phyloP scores from a whole-genome alignment of 1,140 invertebrate species.

The Platorchestia sp. region DNA sequence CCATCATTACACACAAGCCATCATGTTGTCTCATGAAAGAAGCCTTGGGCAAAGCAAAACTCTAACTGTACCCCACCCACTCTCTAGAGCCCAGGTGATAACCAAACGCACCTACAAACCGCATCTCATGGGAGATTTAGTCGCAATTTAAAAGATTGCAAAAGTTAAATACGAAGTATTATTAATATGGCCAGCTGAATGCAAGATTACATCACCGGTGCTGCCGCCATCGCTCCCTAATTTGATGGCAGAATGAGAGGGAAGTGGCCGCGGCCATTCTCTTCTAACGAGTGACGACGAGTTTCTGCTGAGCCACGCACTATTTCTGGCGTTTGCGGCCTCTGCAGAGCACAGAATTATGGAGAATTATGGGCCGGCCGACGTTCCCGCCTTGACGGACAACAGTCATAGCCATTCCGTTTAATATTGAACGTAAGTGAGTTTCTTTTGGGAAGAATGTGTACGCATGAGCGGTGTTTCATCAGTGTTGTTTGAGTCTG shows the following conservation, averaged over 20 bases:
- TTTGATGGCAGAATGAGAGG: not conserved
- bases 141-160: too few relatives aligned
- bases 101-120: too few relatives aligned
- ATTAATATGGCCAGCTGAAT: too few relatives aligned
- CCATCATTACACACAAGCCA: too few relatives aligned
- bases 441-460: not conserved
- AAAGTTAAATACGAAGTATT: too few relatives aligned
- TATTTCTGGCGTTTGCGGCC: conserved; percentile 20
- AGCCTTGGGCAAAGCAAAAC: too few relatives aligned
- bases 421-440: not conserved
- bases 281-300: conserved; percentile 23
- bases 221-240: not conserved
- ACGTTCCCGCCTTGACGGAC: not conserved
- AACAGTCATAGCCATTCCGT: not conserved
- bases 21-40: too few relatives aligned
- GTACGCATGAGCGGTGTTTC: not conserved
- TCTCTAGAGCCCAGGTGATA: too few relatives aligned
- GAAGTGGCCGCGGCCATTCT: conserved; percentile 29
- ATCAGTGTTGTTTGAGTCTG: not conserved
- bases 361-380: not conserved
- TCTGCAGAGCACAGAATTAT: not conserved
- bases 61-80: too few relatives aligned
- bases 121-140: too few relatives aligned
- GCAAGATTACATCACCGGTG: too few relatives aligned
- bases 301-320: not conserved